Evolutionary conservation across 2,797 vertebrate species (phyloP), one percentile per base, ranked within the genome.

Genomic region (Acrossocheilus fasciatus): DNA sequence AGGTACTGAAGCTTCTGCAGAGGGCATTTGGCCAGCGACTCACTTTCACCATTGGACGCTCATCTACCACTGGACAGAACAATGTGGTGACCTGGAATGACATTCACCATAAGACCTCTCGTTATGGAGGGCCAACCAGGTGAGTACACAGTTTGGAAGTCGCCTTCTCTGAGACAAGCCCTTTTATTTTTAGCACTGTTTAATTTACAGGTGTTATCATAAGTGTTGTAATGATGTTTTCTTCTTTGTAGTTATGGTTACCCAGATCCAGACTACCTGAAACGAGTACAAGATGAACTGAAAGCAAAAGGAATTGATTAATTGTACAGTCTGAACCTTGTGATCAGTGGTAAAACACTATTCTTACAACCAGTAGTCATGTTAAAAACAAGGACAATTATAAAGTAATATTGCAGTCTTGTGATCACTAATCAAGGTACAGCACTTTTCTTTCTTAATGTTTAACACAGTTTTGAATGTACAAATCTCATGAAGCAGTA

Each of bases 241-340:
- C 12, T 89, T 34, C 88, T 20, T 23, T 92, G 34, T 89, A 98
- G 98, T 0, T 98, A 93, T 79, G 98, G 97, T 78, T 99, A 97
- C 83, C 98, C 97, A 4, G 98, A 98, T 94, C 90, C 94, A n/a
- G 1, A 85, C 34, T 99, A 99, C 83, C 94, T 99, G 90, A 88
- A 85, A 66, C 94, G 97, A 0, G 96, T 98, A 64, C 94, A 93
- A 89, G 94, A 94, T 39, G 98, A 98, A 90, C 91, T 99, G 91
- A 97, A 96, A 91, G 94, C 92, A 66, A 98, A 96, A 94, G 98
- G 98, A 91, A 97, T 99, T 78, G 91, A 96, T 84, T 97, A 89
- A 96, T 41, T 76, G n/a, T 10, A 47, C 3, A 17, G 8, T 36
- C 36, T 66, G 12, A 43, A 23, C 10, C 18, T 68, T 73, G n/a